phyloP scores from a whole-genome alignment of 2,113 vertebrate genomes.

The Atractosteus spatula region DNA sequence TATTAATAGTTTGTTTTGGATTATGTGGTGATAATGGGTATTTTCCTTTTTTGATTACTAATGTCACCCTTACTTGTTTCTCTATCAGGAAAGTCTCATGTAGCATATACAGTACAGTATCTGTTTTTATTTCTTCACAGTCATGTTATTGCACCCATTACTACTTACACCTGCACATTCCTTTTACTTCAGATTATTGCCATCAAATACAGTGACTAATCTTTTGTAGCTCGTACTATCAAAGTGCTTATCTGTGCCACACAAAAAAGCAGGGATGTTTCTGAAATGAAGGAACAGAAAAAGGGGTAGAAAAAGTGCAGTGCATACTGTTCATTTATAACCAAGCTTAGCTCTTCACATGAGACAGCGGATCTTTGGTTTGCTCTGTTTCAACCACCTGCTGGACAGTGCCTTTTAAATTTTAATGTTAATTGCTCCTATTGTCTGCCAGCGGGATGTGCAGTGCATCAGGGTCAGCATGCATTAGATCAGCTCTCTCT shows the following conservation, averaged over 20 bases:
- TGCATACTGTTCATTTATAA: not conserved
- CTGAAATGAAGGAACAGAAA: no score
- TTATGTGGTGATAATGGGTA: conserved; percentile 18
- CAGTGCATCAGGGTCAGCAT: not conserved
- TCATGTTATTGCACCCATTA: not conserved
- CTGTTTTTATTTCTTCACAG: not conserved
- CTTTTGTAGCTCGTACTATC: no score
- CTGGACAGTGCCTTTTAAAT: conserved; percentile 15
- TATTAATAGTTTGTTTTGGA: conserved; percentile 1
- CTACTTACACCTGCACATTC: not conserved
- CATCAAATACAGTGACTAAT: no score
- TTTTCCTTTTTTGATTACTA: conserved; percentile 15
- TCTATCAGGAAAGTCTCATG: not conserved
- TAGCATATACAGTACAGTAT: no score
- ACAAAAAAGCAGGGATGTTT: not conserved
- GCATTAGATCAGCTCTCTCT: conserved; percentile 2
- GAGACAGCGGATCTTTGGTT: not conserved
- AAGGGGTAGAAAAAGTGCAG: not conserved
- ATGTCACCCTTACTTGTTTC: not conserved
- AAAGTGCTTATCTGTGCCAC: no score
- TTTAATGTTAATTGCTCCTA: conserved; percentile 41
- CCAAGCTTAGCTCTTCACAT: not conserved
- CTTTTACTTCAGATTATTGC: not conserved
- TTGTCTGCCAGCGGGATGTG: conserved; percentile 23
- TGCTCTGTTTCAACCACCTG: conserved; percentile 10